Evolutionary conservation across 2,888 invertebrate genomes (phyloP), one percentile per base, ranked within the genome.

Genomic region (Gymnoscelis rufifasciata): DNA sequence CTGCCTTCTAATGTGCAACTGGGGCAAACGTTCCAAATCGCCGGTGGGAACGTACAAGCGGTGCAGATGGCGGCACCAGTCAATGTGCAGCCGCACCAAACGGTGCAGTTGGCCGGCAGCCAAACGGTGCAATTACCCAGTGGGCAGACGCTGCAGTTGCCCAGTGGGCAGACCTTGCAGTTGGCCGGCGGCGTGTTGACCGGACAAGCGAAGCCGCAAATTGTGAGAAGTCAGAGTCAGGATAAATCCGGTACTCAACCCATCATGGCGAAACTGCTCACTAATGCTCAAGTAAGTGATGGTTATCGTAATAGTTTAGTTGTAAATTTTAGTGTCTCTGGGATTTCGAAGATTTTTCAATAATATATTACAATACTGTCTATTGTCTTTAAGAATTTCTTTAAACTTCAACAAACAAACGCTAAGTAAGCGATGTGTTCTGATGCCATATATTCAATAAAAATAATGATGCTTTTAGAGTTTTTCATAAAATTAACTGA

Each of bases 201-300:
- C n/a, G 81, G 75, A 54, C 82, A 70, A 57, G 65, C 71, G 6
- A 82, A 83, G 47, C 61, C 80, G 29, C 84, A 83, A 62, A 74
- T 81, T n/a, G 86, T 81, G 19, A 79, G 75, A 51, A 75, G 60
- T 54, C 86, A 76, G 57, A 59, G 68, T 11, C 55, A 71, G 7
- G 89, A 88, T 11, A 88, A 86, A 57, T 26, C 75, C n/a, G 24
- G 52, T 5, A 38, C 68, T 63, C 90, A 88, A 65, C 92, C 92
- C 2, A 90, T 93, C 19, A 90, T 94, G 28, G 93, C 94, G 0
- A 93, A 94, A 72, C 90, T 94, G 11, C 78, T 94, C 14, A 93
- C 94, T 4, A 93, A 92, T 69, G 91, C 93, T 33, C 91, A 91
- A 84, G 91, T 91, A 75, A 60, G 36, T 19, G 19, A 2, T 19